Base-by-base conservation (phyloP, 2,888 invertebrate genomes). In the Priocnemis perturbator region DNA sequence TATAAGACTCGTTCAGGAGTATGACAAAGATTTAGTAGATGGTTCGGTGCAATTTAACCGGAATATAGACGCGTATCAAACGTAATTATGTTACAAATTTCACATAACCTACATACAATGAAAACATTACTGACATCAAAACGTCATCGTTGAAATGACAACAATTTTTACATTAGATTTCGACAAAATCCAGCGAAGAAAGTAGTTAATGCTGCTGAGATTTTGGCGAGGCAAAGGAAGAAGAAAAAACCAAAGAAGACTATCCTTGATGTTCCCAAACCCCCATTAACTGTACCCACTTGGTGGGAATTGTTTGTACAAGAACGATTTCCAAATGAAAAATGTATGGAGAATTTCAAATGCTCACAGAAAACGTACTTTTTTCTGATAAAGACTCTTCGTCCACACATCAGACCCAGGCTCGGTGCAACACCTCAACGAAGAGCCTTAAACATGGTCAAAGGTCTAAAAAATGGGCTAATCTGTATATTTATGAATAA, bases 331-430 rank as follows among this genome's bases (percentile, higher is more conserved):
- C 76, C 79, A 0, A 66, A 60, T 37, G 37, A 37, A 3, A 37
- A 37, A 11, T 82, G 81, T 58, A 20, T 71, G 5, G 65, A 78
- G 60, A 71, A 69, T 68, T 77, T 81, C 7, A 73, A 74, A 66
- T 82, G 81, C 57, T 82, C 83, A 23, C 74, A 78, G n/a, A 80
- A 78, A 73, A 78, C 83, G 0, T 83, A 76, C 50, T 69, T 75
- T 50, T 67, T 73, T 56, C 73, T 83, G n/a, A 69, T 79, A 0
- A 70, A 73, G 37, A 2, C 55, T 9, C 61, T 83, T 17, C 71
- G 73, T 52, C 79, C 79, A 23, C 44, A 74, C 30, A 76, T 79
- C 55, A 76, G 66, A 30, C 73, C 78, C 58, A 76, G 66, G 67
- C 23, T 77, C 30, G 76, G 74, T 17, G 56, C 70, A 7, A 44